phyloP scores from a whole-genome alignment of 2,797 vertebrate species.

The Cheirogaleus major region DNA sequence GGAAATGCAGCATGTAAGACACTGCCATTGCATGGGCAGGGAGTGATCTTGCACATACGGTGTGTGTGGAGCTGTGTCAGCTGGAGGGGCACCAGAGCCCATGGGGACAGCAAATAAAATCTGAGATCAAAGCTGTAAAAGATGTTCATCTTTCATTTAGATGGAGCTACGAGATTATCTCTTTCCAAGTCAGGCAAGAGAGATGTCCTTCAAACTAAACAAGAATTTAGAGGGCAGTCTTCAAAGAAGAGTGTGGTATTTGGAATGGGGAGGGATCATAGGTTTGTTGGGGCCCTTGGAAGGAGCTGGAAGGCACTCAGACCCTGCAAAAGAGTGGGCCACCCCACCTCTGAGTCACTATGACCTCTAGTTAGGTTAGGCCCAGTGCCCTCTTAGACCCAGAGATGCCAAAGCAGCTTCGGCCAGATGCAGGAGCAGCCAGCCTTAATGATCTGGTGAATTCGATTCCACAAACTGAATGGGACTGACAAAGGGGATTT shows the following conservation, averaged over 20 bases:
- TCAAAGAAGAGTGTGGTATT: neutral
- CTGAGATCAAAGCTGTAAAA: neutral
- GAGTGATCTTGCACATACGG: neutral
- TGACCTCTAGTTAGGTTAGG: neutral
- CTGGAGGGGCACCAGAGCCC: neutral
- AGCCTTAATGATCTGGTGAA: neutral
- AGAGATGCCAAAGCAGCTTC: neutral
- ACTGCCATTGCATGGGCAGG: neutral
- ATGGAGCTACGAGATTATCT: neutral
- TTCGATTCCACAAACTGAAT: neutral
- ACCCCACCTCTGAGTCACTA: neutral
- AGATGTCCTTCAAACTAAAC: neutral
- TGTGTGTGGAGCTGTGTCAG: neutral
- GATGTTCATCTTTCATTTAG: neutral
- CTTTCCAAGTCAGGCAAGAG: neutral
- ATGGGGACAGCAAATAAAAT: neutral
- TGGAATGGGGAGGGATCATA: neutral
- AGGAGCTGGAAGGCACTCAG: neutral
- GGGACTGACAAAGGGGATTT: neutral
- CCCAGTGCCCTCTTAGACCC: neutral
- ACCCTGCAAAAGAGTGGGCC: neutral
- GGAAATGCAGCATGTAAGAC: neutral
- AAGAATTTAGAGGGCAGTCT: neutral
- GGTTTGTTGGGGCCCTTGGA: neutral
- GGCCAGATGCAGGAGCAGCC: neutral